Base-by-base conservation (phyloP, 1,140 invertebrate species). In the Drosophila kanapiae region DNA sequence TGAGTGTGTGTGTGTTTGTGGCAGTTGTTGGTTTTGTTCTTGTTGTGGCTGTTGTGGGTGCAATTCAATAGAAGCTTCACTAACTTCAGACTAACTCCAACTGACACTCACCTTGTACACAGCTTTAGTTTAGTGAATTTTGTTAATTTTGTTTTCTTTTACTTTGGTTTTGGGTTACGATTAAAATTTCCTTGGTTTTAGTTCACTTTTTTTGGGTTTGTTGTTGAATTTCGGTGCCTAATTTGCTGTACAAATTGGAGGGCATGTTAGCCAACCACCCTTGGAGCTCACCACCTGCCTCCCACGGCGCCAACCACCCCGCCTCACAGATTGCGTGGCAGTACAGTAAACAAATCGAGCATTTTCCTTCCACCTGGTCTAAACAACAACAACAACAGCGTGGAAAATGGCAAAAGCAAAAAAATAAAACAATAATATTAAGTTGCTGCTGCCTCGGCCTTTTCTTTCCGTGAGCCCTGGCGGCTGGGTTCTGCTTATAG, bases 281-380 rank as follows among this genome's bases (percentile, higher is more conserved):
- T 16, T 23, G 40, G 54, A 49, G 27, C 53, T 16, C 69, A n/a
- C 16, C 13, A 23, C 43, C 23, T 11, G 6, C 40, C 38, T n/a
- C 18, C 43, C 23, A 51, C 29, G 23, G 23, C 23, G 23, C n/a
- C 10, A 51, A 16, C 61, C 61, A 33, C 60, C 58, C 63, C 42
- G 35, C 29, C n/a, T 38, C 29, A 60, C n/a, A 53, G 62, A 67
- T 75, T 79, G 69, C 77, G 68, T 79, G 77, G 56, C 76, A 74
- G 75, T 60, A 79, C 68, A 80, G 77, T 79, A 80, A 79, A 79
- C 77, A 79, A 79, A 79, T 75, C 77, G 76, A 74, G 60, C 77
- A 38, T 54, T 79, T 65, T 79, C 54, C 47, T 48, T 79, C 60
- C 43, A 78, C 74, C 75, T 69, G 57, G 33, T 33, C 35, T 56